Percentiles rank a stretch among this genome's conserved stretches.
Evolutionary conservation across 2,888 invertebrate species (phyloP).

Genomic region (Cantharis rustica): DNA sequence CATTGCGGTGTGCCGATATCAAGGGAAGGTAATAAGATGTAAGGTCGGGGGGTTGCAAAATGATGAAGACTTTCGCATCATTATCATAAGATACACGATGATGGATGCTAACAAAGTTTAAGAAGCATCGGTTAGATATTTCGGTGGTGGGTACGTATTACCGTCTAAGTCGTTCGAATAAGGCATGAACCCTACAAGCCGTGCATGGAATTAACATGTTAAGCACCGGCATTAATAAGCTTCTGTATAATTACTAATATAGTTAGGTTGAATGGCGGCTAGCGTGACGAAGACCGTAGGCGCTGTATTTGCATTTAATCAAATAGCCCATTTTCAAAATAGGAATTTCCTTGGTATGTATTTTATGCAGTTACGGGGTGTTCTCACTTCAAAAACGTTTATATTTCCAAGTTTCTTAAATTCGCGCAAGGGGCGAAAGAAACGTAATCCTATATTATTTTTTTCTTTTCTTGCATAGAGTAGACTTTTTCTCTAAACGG

Average conservation of each 20-base stretch:
- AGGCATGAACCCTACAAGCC: constrained; percentile 2
- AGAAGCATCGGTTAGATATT: constrained; percentile 10
- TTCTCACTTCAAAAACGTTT: background rate
- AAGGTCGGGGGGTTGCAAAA: constrained; percentile 32
- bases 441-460: too few relatives aligned
- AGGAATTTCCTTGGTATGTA: constrained; percentile 26
- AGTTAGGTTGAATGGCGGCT: constrained; percentile 29
- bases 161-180: background rate
- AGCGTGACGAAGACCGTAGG: constrained; percentile 24
- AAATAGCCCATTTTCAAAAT: constrained; percentile 30
- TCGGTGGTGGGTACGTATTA: background rate
- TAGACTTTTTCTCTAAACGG: too few relatives aligned
- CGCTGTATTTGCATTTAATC: constrained; percentile 31
- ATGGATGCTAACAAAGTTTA: constrained; percentile 33
- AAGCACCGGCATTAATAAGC: constrained; percentile 30
- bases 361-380: constrained; percentile 7
- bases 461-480: too few relatives aligned
- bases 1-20: constrained; percentile 45
- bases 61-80: constrained; percentile 34
- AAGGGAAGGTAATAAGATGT: constrained; percentile 38
- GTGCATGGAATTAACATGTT: constrained; percentile 32
- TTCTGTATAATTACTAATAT: constrained; percentile 31
- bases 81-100: constrained; percentile 36
- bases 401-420: too few relatives aligned
- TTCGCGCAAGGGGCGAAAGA: too few relatives aligned